A percentile compares a stretch with the other conserved stretches of the same genome.
Conservation (phyloP, 2,888 invertebrate species). For the Rotaria socialis region DNA sequence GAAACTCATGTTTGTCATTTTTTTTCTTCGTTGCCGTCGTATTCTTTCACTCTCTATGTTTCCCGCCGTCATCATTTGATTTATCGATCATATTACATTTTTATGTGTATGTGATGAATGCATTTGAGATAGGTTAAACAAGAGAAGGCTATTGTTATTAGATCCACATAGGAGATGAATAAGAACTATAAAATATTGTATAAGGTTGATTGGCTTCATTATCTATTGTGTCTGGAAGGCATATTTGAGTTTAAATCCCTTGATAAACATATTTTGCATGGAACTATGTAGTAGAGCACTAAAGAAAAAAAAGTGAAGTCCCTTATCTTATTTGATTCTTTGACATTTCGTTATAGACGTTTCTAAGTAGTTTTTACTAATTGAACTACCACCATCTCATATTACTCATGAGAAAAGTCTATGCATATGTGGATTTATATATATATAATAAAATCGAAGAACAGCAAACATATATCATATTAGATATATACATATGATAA, state of each 20-base stretch:
- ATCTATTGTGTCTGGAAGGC: background rate
- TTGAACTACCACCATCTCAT: background rate
- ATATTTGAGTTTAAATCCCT: background rate
- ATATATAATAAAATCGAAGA: background rate
- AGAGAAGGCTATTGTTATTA: background rate
- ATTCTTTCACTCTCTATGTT: background rate
- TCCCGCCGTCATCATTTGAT: background rate
- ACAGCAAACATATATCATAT: background rate
- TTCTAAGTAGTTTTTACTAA: background rate
- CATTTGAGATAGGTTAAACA: background rate
- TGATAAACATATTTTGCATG: background rate
- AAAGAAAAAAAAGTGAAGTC: background rate
- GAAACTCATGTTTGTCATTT: background rate
- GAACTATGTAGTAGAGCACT: background rate
- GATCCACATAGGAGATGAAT: background rate
- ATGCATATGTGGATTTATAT: background rate
- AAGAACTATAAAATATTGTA: background rate
- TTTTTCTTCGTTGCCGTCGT: background rate
- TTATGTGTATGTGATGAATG: background rate
- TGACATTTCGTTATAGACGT: background rate
- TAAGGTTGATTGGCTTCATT: background rate
- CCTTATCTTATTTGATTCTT: background rate
- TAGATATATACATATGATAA: background rate
- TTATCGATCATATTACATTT: background rate
- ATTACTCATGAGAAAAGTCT: background rate